Evolutionary conservation across 2,113 vertebrate species (phyloP), one percentile per base, ranked within the genome.

Genomic region (Gymnocephalus cernua): DNA sequence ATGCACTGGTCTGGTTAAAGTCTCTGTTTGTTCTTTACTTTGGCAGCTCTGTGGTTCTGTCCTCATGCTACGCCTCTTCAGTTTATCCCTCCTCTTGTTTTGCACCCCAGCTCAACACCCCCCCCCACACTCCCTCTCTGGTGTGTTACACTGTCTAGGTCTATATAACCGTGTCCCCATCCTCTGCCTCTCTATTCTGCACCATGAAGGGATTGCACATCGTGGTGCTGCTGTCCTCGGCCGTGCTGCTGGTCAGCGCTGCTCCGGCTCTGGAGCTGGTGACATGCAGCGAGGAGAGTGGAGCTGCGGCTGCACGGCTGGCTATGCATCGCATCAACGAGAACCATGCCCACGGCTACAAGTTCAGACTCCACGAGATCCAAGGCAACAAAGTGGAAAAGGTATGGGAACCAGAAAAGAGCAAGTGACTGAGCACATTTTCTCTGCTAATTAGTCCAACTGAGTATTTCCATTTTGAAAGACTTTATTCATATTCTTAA

Each of bases 311-410:
- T 0, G 54, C 66, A 6, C 45, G 27, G 19, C 61, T 80, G 38
- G 77, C 84, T 0, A 8, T 79, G 27, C 35, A 71, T 18, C 57
- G 79, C 29, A 93, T 94, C 53, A 88, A 91, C n/a, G 11, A 66
- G 3, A 57, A 85, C 8, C 92, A 92, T 64, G 35, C 58, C 12
- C 89, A 91, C 4, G 92, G 93, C 29, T 94, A 93, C 87, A 92
- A 94, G 79, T 94, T 93, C 80, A 51, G 21, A 53, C 72, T 94
- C 9, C 27, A 2, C 1, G 16, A 67, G 2, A 8, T 64, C 18
- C 3, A 29, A 4, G 63, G 51, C 44, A 48, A 44, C 47, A 65
- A 23, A n/a, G 13, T 66, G 35, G 67, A 79, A 5, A 29, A 80
- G 59, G 83, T 81, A 83, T 62, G 83, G 44, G 44, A 68, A 32